Conservation (phyloP, 2,797 vertebrate species). For the Nannoperca australis region DNA sequence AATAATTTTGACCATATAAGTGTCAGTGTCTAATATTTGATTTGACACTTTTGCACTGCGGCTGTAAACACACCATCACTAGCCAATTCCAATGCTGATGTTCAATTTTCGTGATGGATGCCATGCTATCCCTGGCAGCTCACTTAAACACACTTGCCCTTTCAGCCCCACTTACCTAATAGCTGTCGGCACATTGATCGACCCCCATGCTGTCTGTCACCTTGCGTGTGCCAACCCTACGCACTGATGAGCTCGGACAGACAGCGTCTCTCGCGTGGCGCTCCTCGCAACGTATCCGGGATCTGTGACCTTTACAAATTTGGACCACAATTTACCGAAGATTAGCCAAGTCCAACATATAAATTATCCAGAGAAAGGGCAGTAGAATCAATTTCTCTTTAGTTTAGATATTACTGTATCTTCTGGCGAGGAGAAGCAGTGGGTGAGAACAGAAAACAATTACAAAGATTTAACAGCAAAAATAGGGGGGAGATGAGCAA, state of each 20-base stretch:
- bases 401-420: constrained; percentile 60
- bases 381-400: constrained; percentile 76
- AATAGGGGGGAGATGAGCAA: constrained; percentile 24
- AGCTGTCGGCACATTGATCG: constrained; percentile 87
- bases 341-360: constrained; percentile 78
- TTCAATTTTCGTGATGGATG: constrained; percentile 60
- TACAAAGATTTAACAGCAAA: constrained; percentile 52
- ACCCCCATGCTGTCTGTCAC: constrained; percentile 84
- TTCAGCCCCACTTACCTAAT: constrained; percentile 87
- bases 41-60: constrained; percentile 15
- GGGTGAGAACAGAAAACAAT: constrained; percentile 68
- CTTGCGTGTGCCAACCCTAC: constrained; percentile 67
- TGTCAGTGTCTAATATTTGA: constrained; percentile 12
- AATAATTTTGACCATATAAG: not conserved
- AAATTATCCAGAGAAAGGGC: constrained; percentile 81
- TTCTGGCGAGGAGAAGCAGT: constrained; percentile 40
- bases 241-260: constrained; percentile 80
- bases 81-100: constrained; percentile 50
- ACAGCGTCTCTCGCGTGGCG: constrained; percentile 67
- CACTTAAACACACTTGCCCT: constrained; percentile 82
- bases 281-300: constrained; percentile 55
- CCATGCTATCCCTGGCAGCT: constrained; percentile 54
- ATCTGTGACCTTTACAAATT: constrained; percentile 81
- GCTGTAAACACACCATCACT: constrained; percentile 33
- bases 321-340: constrained; percentile 75